Evolutionary conservation across 2,888 invertebrate genomes (phyloP), one percentile per base, ranked within the genome.

Genomic region (Phytoseiulus persimilis): DNA sequence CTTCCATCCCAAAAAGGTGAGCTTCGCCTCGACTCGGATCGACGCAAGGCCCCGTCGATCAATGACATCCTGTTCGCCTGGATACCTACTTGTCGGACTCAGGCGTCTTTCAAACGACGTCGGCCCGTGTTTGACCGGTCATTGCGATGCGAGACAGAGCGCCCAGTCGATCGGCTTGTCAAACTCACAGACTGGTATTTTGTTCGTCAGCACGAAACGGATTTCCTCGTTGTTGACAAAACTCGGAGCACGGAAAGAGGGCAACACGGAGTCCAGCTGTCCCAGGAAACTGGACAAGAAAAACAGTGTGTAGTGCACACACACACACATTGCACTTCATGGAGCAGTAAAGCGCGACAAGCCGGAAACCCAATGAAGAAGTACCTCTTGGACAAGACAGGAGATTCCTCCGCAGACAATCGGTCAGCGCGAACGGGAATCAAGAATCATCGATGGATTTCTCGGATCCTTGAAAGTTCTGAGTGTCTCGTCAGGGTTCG

Each of bases 1-100:
- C 28, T 87, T 87, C 14, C 87, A 87, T 33, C 87, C 87, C 9
- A 87, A 87, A 32, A 87, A 87, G 87, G 87, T 87, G 33, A n/a
- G 32, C 65, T 65, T 18, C 9, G 65, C 65, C 39, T 3, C 65
- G 28, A 23, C 46, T 46, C 14, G 46, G 46, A 46, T 6, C 46
- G 9, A 46, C 46, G 6, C 46, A 46, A 46, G 46, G 14, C 46
- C 18, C 23, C 5, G 18, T 65, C 65, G 65, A 65, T 11, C 65
- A 65, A 65, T 65, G 65, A 23, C 5, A 23, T 28, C 65, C 23
- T 14, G 65, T 28, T 65, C 9, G 28, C 65, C 23, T 28, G 28
- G 65, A 28, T 65, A 28, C n/a, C n/a, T n/a, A n/a, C 28, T 65
- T 18, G 28, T 65, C 28, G 1, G 65, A 28, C 14, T 6, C 18